Conservation (phyloP, 1,140 invertebrate species). For the Drosophila rhopaloa region DNA sequence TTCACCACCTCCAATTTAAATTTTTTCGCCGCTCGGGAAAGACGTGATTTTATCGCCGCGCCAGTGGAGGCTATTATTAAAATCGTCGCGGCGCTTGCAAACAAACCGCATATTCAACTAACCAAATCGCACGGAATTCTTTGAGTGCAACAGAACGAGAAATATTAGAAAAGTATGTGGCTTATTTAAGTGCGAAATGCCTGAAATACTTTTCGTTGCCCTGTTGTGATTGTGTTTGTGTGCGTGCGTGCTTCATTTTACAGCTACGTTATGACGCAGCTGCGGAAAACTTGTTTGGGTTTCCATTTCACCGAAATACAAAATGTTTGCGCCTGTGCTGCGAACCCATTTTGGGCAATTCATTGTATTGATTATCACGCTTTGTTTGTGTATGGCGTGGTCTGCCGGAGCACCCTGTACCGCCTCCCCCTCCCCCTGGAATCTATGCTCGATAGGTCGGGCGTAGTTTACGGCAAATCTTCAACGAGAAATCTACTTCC, state of each 20-base stretch:
- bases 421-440: slow-evolving; percentile 1
- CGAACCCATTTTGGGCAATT: slow-evolving; percentile 30
- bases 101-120: slow-evolving; percentile 18
- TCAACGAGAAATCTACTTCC: neutral
- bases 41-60: slow-evolving; percentile 41
- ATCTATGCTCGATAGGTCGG: slow-evolving; percentile 1
- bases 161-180: slow-evolving; percentile 57
- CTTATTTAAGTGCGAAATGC: slow-evolving; percentile 15
- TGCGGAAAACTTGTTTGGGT: slow-evolving; percentile 73
- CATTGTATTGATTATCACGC: slow-evolving; percentile 59
- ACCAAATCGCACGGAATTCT: slow-evolving; percentile 22
- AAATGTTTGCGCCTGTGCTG: slow-evolving; percentile 19
- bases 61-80: slow-evolving; percentile 55
- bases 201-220: slow-evolving; percentile 1
- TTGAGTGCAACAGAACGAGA: slow-evolving; percentile 36
- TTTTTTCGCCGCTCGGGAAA: slow-evolving; percentile 25
- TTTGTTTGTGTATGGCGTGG: slow-evolving; percentile 50
- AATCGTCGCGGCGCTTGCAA: slow-evolving; percentile 37
- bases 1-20: slow-evolving; percentile 6
- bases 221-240: slow-evolving; percentile 2
- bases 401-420: slow-evolving; percentile 6
- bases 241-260: slow-evolving; percentile 27
- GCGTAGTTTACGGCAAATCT: slow-evolving; percentile 1
- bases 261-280: slow-evolving; percentile 55
- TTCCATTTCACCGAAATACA: slow-evolving; percentile 54